Base-by-base conservation (phyloP, 2,113 vertebrate genomes). In the Eudyptes chrysolophus region DNA sequence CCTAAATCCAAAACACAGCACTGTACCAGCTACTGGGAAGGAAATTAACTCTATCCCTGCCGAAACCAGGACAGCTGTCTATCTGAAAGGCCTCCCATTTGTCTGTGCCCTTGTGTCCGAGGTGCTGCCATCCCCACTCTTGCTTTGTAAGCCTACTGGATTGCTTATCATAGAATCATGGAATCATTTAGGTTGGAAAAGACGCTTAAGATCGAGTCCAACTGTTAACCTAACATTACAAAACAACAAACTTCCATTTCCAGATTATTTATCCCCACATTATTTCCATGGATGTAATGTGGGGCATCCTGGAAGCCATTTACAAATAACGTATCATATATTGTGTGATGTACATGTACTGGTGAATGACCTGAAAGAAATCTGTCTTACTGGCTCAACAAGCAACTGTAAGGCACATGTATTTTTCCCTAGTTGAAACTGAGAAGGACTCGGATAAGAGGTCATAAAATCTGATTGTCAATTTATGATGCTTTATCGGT, bases 31-130 rank as follows among this genome's bases (percentile, higher is more conserved):
- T 42, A 42, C 42, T 42, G 2, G 42, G 42, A 42, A 42, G 42
- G 42, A 42, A 42, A 16, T 42, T 42, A 42, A 42, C 42, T 42
- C 42, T 42, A 42, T 42, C 6, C 42, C 42, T 42, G 42, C 42
- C 6, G 3, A 42, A 42, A 42, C 42, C 42, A 42, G 42, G 42
- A 42, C 42, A 42, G 14, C 42, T 42, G 8, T 52, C 20, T 65
- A 3, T 9, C 58, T 70, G 64, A 54, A 91, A 30, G 27, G 11
- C 5, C 34, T 34, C 29, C 34, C 18, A 0, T 61, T 52, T 58
- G 29, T 32, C 20, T 82, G 34, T 61, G 42, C 22, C 22, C 14
- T 55, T 1, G 2, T 18, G 8, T 21, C 0, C 0, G 20, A 60
- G 40, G 3, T 77, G 40, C n/a, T 90, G 66, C n/a, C 48, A 24